These are phyloP conservation scores for Spatula clypeata DNA, from an alignment of 2,797 vertebrate genomes.

Conservation along the genomic window DNA sequence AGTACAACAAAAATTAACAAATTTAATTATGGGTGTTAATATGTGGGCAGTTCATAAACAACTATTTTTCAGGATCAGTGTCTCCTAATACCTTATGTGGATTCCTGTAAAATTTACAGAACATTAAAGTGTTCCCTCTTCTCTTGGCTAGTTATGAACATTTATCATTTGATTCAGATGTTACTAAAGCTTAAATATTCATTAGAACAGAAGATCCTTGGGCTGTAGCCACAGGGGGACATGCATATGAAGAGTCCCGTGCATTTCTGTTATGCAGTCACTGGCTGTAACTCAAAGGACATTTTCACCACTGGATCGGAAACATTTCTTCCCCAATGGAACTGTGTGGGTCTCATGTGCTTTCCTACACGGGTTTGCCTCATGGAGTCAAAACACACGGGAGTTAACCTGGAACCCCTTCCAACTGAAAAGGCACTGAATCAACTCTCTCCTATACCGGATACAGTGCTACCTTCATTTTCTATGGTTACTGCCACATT, in stretches of 20 bases:
- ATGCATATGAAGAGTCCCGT: background rate
- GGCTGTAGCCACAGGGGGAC: background rate
- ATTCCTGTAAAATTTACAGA: background rate
- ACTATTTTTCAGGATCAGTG: background rate
- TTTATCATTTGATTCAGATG: background rate
- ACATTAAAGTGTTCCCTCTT: background rate
- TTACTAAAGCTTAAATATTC: background rate
- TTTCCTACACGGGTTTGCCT: background rate
- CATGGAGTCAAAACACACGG: background rate
- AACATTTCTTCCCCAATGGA: background rate
- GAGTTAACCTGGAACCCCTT: background rate
- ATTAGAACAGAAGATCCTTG: background rate
- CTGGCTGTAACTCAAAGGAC: background rate
- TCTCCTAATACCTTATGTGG: background rate
- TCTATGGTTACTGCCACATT: no score
- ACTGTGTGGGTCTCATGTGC: background rate
- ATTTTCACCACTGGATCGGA: background rate
- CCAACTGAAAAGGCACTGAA: background rate
- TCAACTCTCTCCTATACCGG: no score
- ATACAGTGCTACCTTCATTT: no score
- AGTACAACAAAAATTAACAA: slow-evolving; percentile 11
- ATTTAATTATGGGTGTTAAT: slow-evolving; percentile 40
- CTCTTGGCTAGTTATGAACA: background rate
- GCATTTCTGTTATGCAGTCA: rapidly evolving
- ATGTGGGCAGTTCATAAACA: slow-evolving; percentile 20